Evolutionary conservation across 2,888 invertebrate species (phyloP).

Genomic region (Drosophila falleni): DNA sequence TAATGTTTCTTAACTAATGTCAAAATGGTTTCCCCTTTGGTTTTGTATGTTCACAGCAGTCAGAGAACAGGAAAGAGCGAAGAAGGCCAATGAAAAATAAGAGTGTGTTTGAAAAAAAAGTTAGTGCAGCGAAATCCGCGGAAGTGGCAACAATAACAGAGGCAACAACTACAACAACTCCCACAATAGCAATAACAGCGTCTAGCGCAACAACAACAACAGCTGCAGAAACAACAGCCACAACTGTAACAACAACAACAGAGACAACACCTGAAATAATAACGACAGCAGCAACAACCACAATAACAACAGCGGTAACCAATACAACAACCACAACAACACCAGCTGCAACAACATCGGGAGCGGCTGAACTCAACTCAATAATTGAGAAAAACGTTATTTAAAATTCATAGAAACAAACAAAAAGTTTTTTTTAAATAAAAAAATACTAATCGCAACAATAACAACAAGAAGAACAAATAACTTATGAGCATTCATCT

Average conservation of each 20-base stretch:
- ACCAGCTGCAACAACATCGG: slow-evolving; percentile 49
- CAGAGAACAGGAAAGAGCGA: slow-evolving; percentile 60
- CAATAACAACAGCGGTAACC: slow-evolving; percentile 50
- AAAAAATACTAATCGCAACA: slow-evolving; percentile 45
- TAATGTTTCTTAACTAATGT: not conserved
- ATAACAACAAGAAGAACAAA: slow-evolving; percentile 39
- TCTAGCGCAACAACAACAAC: slow-evolving; percentile 46
- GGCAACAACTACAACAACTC: slow-evolving; percentile 41
- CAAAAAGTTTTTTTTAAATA: slow-evolving; percentile 61
- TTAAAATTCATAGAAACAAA: slow-evolving; percentile 51
- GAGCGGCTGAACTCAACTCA: slow-evolving; percentile 59
- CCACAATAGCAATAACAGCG: slow-evolving; percentile 42
- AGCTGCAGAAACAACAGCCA: slow-evolving; percentile 32
- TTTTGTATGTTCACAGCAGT: slow-evolving; percentile 46
- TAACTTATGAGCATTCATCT: slow-evolving; percentile 50
- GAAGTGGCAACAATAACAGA: slow-evolving; percentile 34
- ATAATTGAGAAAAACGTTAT: slow-evolving; percentile 66
- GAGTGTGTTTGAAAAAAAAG: slow-evolving; percentile 35
- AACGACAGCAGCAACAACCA: slow-evolving; percentile 41
- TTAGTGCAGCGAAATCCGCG: slow-evolving; percentile 38
- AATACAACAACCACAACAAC: slow-evolving; percentile 14
- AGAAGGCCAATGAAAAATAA: slow-evolving; percentile 66
- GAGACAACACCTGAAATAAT: slow-evolving; percentile 4
- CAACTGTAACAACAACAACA: slow-evolving; percentile 17
- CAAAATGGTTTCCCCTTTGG: not conserved